Evolutionary conservation across 2,113 vertebrate species (phyloP).

Genomic region (Spizaetus ornatus): DNA sequence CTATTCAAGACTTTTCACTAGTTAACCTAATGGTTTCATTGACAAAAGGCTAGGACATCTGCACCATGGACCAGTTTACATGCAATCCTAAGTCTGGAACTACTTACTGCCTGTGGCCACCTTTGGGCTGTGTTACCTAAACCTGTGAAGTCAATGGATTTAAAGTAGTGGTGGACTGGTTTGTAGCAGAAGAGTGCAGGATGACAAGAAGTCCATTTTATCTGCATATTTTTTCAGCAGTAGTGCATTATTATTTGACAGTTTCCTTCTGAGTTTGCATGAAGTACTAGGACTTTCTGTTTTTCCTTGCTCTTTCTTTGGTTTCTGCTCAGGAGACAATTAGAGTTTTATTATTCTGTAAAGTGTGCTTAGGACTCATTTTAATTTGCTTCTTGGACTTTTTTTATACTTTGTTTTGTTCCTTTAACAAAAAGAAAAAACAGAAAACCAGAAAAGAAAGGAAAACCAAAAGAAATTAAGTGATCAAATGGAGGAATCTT

Average conservation of each 20-base stretch:
- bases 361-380: background rate
- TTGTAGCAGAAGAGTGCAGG: background rate
- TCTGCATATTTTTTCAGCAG: background rate
- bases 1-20: background rate
- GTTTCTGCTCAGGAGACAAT: background rate
- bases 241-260: background rate
- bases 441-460: background rate
- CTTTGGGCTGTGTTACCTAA: background rate
- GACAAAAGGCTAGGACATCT: background rate
- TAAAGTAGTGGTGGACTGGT: background rate
- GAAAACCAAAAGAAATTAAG: background rate
- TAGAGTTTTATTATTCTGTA: background rate
- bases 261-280: background rate
- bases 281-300: background rate
- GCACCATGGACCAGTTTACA: background rate
- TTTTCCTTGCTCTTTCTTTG: background rate
- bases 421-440: background rate
- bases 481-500: background rate
- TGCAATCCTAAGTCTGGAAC: background rate
- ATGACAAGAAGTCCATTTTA: background rate
- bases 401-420: background rate
- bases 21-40: background rate
- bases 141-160: background rate
- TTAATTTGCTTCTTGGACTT: background rate
- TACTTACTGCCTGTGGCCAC: background rate